Conservation (phyloP, 2,113 vertebrate species). For the Psittacula cyanocephala region DNA sequence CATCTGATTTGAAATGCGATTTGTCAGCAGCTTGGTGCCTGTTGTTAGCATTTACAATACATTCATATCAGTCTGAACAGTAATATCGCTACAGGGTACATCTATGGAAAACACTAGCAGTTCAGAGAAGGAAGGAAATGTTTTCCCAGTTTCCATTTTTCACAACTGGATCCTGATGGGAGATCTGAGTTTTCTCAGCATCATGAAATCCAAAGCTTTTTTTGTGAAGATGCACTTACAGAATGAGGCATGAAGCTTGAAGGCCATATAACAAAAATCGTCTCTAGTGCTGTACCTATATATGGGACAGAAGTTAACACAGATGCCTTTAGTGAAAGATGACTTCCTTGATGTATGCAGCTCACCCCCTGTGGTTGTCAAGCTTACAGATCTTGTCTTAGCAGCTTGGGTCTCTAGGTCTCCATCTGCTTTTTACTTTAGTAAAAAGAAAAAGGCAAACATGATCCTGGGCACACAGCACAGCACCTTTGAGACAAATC, state of each 20-base stretch:
- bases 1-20: not conserved
- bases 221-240: rapidly evolving
- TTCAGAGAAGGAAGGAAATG: not conserved
- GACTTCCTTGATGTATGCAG: not conserved
- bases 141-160: not conserved
- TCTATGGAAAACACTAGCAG: not conserved
- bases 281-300: not conserved
- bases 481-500: not conserved
- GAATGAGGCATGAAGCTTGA: not conserved
- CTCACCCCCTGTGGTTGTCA: not conserved
- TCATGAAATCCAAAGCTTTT: not conserved
- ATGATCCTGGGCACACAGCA: not conserved
- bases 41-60: not conserved
- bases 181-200: not conserved
- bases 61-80: not conserved
- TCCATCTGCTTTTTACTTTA: constrained; percentile 12
- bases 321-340: not conserved
- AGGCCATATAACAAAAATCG: not conserved
- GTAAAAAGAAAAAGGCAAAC: not conserved
- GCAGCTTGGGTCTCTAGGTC: not conserved
- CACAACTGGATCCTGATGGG: not conserved
- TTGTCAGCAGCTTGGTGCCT: not conserved
- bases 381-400: not conserved
- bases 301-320: not conserved
- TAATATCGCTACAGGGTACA: not conserved